Evolutionary conservation across 2,888 invertebrate genomes (phyloP).

Genomic region (Xylota segnis): DNA sequence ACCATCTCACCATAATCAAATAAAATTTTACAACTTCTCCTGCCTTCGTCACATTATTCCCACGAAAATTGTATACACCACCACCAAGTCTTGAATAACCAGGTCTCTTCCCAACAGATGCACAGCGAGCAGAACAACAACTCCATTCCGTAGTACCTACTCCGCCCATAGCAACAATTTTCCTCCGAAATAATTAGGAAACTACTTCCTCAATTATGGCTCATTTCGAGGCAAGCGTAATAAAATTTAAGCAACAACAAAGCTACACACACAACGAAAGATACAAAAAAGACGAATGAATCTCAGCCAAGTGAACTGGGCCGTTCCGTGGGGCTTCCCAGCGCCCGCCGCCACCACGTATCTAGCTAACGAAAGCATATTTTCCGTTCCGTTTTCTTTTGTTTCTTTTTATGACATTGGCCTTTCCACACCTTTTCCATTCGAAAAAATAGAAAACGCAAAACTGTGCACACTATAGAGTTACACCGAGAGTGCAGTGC

Average conservation of each 20-base stretch:
- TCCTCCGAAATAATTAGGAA: slow-evolving; percentile 73
- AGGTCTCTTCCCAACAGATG: slow-evolving; percentile 1
- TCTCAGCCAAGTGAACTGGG: slow-evolving; percentile 24
- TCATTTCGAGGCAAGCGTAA: slow-evolving; percentile 61
- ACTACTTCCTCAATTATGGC: slow-evolving; percentile 75
- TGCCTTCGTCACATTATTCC: slow-evolving; percentile 31
- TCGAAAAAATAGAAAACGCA: slow-evolving; percentile 11
- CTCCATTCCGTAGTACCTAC: slow-evolving; percentile 10
- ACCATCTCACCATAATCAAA: slow-evolving; percentile 22
- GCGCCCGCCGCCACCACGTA: background rate
- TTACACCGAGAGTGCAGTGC: slow-evolving; percentile 44
- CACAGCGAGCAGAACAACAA: too few species aligned
- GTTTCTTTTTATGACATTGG: slow-evolving; percentile 31
- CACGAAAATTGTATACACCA: slow-evolving; percentile 50
- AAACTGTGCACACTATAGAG: slow-evolving; percentile 35
- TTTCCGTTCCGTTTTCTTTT: slow-evolving; percentile 35
- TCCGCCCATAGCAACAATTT: slow-evolving; percentile 56
- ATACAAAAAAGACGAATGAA: slow-evolving; percentile 20
- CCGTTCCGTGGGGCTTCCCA: slow-evolving; percentile 7
- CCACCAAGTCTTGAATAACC: background rate
- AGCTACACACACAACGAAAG: slow-evolving; percentile 12
- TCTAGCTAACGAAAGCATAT: slow-evolving; percentile 1
- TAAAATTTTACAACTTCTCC: slow-evolving; percentile 56
- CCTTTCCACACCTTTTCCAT: slow-evolving; percentile 31
- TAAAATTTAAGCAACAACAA: slow-evolving; percentile 54